phyloP scores from a whole-genome alignment of 2,113 vertebrate genomes.

The Chelonoidis abingdonii region DNA sequence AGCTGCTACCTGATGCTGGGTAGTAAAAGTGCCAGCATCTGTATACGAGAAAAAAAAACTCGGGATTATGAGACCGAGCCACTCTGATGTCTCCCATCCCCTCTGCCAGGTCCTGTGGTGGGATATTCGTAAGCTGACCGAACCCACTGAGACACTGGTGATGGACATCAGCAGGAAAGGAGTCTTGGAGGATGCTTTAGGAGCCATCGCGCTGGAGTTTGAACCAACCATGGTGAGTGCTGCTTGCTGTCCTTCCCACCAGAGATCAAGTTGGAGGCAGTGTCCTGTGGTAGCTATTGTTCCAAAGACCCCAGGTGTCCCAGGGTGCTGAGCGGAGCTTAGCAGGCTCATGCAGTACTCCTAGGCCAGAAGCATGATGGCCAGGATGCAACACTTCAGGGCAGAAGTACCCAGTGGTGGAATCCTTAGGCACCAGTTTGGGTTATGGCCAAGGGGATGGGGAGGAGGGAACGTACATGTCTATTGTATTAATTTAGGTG shows the following conservation, averaged over 20 bases:
- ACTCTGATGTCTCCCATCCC: neutral
- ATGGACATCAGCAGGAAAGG: conserved; percentile 87
- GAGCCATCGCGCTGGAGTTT: conserved; percentile 90
- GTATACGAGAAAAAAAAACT: neutral
- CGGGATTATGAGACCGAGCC: neutral
- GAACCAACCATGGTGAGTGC: conserved; percentile 88
- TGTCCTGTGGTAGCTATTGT: neutral
- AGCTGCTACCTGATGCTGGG: neutral
- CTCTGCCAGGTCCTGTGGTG: conserved; percentile 91
- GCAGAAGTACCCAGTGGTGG: neutral
- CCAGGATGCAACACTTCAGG: neutral
- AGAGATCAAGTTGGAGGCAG: neutral
- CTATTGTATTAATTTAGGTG: neutral
- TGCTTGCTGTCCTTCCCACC: neutral
- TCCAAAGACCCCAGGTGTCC: neutral
- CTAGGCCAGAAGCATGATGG: neutral
- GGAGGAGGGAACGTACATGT: neutral
- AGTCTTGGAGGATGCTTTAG: conserved; percentile 84
- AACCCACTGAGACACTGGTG: conserved; percentile 89
- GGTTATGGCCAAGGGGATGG: too few relatives aligned
- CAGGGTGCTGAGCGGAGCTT: neutral
- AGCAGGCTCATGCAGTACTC: neutral
- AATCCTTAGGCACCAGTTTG: neutral
- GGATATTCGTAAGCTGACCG: conserved; percentile 89
- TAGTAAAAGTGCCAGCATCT: neutral